These are phyloP conservation scores for Opisthocomus hoazin DNA, from an alignment of 2,113 vertebrate genomes.

Conservation along the genomic window DNA sequence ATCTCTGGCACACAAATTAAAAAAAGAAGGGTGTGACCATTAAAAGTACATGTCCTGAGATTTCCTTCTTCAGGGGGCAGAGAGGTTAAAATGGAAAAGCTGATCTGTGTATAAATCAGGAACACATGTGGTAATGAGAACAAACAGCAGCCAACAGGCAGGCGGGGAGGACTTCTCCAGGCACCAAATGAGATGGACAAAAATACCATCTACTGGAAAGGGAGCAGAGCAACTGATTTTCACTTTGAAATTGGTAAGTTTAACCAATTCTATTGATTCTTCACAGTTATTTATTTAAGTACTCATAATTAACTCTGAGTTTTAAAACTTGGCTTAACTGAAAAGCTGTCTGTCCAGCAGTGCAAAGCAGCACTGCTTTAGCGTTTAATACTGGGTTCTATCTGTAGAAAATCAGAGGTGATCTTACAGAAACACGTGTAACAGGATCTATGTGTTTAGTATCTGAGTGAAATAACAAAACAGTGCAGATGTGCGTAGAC, in stretches of 20 bases:
- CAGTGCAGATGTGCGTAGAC: not conserved
- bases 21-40: slow-evolving; percentile 53
- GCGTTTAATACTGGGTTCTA: not conserved
- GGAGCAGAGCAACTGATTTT: not conserved
- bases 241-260: not conserved
- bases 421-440: not conserved
- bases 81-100: slow-evolving; percentile 56
- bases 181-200: not conserved
- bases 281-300: not conserved
- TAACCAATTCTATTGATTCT: not conserved
- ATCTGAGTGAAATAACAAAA: not conserved
- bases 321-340: not conserved
- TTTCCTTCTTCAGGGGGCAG: slow-evolving; percentile 52
- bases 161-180: not conserved
- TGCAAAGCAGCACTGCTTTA: not conserved
- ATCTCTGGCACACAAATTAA: slow-evolving; percentile 51
- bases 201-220: not conserved
- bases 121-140: slow-evolving; percentile 55
- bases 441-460: not conserved
- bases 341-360: not conserved
- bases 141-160: slow-evolving; percentile 48
- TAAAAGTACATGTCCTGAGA: slow-evolving; percentile 50
- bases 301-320: not conserved
- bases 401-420: not conserved
- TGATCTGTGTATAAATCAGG: slow-evolving; percentile 30